Evolutionary conservation across 2,797 vertebrate species (phyloP), one percentile per base, ranked within the genome.

Genomic region (Pseudotriccus pelzelni): DNA sequence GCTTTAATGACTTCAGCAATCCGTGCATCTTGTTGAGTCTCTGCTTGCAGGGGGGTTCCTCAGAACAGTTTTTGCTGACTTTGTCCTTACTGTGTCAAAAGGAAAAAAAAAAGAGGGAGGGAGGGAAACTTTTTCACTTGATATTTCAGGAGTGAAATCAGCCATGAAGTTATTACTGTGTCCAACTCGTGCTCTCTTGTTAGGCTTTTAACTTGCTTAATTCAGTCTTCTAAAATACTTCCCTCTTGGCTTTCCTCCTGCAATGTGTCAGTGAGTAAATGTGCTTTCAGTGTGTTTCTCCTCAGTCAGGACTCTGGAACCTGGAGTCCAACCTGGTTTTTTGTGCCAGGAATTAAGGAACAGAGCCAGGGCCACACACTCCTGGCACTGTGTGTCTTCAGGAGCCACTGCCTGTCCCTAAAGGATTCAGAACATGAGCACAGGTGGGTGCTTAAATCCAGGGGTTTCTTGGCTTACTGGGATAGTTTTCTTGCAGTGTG

Each of bases 401-500:
- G 28, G 9, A 50, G 46, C 5, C 2, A 0, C 47, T 12, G 23
- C 41, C 55, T 66, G 19, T 30, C 30, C 27, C 41, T 12, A 8
- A 36, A 43, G 46, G 47, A 52, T 6, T 21, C 20, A 19, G 46
- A 34, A 5, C 18, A 10, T 7, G 18, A 7, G 16, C 2, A 36
- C 2, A 14, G 64, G 12, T 21, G 46, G 28, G 6, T 23, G 39
- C 59, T 49, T 2, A n/a, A 75, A 24, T 12, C 32, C 50, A 7
- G 16, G 12, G 49, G 9, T 50, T 50, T 55, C 47, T 28, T 53
- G 39, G 21, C 23, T 73, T 14, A 5, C 14, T 52, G 32, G 75
- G 59, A 13, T 36, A 14, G 22, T 28, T 60, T 46, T 64, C 14
- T 52, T 46, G 16, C 21, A 1, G 0, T 11, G 8, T 7, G 10